Conservation (phyloP, 2,888 invertebrate genomes). For the Troilus luridus region DNA sequence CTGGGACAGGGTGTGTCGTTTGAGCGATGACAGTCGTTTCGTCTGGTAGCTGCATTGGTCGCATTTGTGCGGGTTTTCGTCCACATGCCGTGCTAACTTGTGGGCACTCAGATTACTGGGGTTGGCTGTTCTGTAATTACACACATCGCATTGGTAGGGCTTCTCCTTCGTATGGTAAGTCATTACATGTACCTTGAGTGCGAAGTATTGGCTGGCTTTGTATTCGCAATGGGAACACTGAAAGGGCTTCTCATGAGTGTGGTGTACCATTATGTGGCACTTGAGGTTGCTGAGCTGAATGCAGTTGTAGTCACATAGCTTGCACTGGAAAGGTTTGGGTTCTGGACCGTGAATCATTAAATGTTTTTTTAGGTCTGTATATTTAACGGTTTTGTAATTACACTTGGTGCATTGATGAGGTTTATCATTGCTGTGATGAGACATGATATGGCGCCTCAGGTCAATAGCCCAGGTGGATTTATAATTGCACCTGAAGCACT, state of each 20-base stretch:
- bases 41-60: constrained; percentile 35
- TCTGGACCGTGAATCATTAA: not conserved
- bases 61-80: constrained; percentile 43
- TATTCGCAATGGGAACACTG: constrained; percentile 50
- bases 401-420: constrained; percentile 53
- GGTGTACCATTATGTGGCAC: constrained; percentile 40
- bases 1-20: not conserved
- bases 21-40: not conserved
- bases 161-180: constrained; percentile 42
- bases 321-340: constrained; percentile 31
- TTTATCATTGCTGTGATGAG: constrained; percentile 46
- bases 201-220: constrained; percentile 20
- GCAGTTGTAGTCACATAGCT: constrained; percentile 21
- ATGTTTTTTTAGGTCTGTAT: constrained; percentile 49
- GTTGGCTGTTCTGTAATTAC: constrained; percentile 48
- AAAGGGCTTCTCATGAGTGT: constrained; percentile 51
- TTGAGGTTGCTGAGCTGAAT: constrained; percentile 44
- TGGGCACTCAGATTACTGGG: constrained; percentile 26
- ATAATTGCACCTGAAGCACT: constrained; percentile 29
- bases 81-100: not conserved
- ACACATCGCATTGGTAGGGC: constrained; percentile 40
- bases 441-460: constrained; percentile 45
- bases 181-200: constrained; percentile 47
- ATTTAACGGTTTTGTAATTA: constrained; percentile 28
- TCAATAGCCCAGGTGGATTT: constrained; percentile 11